A percentile compares a stretch with the other conserved stretches of the same genome.
Evolutionary conservation across 2,888 invertebrate genomes (phyloP).

Genomic region (Drosophila ezoana): DNA sequence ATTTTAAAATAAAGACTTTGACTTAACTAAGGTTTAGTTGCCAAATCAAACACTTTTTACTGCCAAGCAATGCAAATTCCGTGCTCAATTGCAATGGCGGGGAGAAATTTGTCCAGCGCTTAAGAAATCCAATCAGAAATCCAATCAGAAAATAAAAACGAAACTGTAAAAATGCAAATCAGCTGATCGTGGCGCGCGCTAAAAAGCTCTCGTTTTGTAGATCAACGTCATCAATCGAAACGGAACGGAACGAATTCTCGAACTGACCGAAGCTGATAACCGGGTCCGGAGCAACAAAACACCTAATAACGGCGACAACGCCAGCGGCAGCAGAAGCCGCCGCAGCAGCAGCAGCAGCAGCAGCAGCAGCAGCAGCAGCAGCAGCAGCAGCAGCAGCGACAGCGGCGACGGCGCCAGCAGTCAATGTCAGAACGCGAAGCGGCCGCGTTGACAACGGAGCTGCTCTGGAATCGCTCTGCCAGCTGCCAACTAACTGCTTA

Average conservation of each 20-base stretch:
- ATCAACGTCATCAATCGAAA: constrained; percentile 51
- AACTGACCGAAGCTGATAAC: constrained; percentile 59
- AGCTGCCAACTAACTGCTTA: constrained; percentile 12
- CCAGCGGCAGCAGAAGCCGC: constrained; percentile 23
- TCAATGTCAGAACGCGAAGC: constrained; percentile 76
- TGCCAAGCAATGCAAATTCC: not conserved
- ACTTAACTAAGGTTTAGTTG: no score
- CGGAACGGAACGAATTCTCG: constrained; percentile 31
- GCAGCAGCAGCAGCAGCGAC: constrained; percentile 22
- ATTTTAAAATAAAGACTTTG: no score
- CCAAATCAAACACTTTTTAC: no score
- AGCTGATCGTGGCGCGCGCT: constrained; percentile 48
- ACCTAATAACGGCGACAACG: constrained; percentile 36
- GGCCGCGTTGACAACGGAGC: constrained; percentile 73
- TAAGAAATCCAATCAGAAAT: not conserved
- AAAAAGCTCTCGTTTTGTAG: constrained; percentile 34
- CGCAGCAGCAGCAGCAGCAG: constrained; percentile 32
- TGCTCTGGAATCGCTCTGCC: constrained; percentile 56
- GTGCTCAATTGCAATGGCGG: not conserved
- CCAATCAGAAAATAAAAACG: not conserved
- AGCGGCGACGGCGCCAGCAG: constrained; percentile 46
- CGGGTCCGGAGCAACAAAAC: constrained; percentile 38
- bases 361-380: no score
- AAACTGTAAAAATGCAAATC: constrained; percentile 37
- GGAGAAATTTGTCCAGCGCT: constrained; percentile 6